Percentiles rank a stretch among this genome's conserved stretches.
Conservation (phyloP, 2,113 vertebrate genomes). For the Tringa solitaria region DNA sequence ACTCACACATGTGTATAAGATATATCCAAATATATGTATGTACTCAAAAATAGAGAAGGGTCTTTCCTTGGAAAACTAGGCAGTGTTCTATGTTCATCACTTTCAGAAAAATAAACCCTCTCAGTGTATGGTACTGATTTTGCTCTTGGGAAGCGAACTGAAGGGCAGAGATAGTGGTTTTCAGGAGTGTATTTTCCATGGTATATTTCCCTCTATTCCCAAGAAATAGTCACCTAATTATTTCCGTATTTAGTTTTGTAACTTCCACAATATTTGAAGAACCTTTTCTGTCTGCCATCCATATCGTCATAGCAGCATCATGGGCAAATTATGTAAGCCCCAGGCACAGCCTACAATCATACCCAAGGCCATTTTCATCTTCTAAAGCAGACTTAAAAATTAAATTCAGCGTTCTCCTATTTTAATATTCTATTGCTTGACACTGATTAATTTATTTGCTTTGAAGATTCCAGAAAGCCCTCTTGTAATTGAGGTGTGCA, state of each 20-base stretch:
- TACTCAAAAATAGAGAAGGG: neutral
- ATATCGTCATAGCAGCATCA: neutral
- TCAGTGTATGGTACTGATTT: neutral
- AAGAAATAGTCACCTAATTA: neutral
- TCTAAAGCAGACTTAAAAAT: conserved; percentile 1
- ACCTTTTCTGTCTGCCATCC: neutral
- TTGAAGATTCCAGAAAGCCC: neutral
- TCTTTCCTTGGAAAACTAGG: neutral
- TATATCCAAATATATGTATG: neutral
- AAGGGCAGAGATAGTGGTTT: neutral
- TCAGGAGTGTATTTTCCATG: neutral
- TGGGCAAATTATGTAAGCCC: neutral
- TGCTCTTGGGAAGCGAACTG: neutral
- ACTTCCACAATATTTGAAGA: neutral
- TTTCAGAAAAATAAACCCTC: neutral
- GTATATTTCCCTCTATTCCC: neutral
- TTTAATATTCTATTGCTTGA: conserved; percentile 3
- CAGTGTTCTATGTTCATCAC: neutral
- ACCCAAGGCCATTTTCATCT: neutral
- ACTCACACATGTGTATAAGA: fast-evolving
- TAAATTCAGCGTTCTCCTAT: neutral
- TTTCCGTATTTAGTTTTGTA: neutral
- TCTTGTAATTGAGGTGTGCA: neutral
- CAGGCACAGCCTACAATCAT: neutral
- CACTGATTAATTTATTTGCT: conserved; percentile 15